Base-by-base conservation (phyloP, 1,140 invertebrate genomes). In the Drosophila persimilis region DNA sequence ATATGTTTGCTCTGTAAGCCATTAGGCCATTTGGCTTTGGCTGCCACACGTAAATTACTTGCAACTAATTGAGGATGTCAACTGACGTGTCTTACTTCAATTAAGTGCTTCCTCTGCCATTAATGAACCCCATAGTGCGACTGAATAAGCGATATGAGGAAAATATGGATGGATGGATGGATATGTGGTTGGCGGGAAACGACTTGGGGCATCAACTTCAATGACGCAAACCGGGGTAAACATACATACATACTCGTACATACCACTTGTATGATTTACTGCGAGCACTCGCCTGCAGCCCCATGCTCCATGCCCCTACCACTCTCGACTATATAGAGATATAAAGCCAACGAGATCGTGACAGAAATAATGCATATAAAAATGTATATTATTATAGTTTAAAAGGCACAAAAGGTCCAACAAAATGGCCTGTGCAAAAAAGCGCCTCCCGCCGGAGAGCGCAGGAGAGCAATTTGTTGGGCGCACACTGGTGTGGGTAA, bases 11-110 rank as follows among this genome's bases (percentile, higher is more conserved):
- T 70, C 57, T 29, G 13, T 15, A 75, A 60, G 58, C 41, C 53
- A 64, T 73, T 73, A 66, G 54, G 46, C 52, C 52, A 39, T n/a
- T 48, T 56, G 56, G 70, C 63, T 39, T 11, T 13, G 35, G 35
- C 35, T 60, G 57, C 20, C 59, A 62, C 70, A 74, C 79, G 62
- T 83, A 76, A 88, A 88, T 83, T 78, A 69, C 71, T 72, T 83
- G 70, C 83, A 88, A 79, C 83, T 83, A 83, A 89, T 88, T 88
- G 83, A 88, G 84, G 83, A 88, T 88, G 83, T 88, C 84, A 86
- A 79, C 83, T 76, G 66, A 88, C 78, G 66, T 78, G 83, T 75
- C 63, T 83, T 71, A 60, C 70, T 51, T 58, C 83, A 69, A 88
- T 86, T 88, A 88, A 74, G 78, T 64, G 81, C 58, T 86, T 86